These are phyloP conservation scores for Hypomecis punctinalis DNA, from an alignment of 2,888 invertebrate species.

Conservation along the genomic window DNA sequence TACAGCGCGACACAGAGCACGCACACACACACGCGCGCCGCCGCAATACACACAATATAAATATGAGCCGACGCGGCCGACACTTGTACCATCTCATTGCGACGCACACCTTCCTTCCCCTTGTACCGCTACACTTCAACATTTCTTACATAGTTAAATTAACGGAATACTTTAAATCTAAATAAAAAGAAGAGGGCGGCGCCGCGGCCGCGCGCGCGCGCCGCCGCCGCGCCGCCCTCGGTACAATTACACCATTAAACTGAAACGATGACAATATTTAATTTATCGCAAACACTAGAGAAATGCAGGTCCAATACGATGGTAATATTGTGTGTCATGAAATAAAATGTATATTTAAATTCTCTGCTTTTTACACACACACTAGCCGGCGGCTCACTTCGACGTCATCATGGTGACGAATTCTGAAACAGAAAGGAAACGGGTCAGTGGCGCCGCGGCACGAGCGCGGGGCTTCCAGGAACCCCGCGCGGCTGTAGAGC, in stretches of 20 bases:
- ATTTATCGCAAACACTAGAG: conserved; percentile 86
- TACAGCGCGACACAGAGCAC: conserved; percentile 48
- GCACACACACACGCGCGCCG: conserved; percentile 54
- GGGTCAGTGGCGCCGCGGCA: conserved; percentile 46
- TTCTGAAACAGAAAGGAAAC: conserved; percentile 87
- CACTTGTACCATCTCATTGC: conserved; percentile 74
- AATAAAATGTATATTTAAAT: conserved; percentile 87
- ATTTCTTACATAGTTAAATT: conserved; percentile 82
- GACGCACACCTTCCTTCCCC: conserved; percentile 76
- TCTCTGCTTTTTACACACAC: conserved; percentile 86
- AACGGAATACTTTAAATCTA: conserved; percentile 85
- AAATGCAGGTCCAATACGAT: conserved; percentile 86
- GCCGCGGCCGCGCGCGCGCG: conserved; percentile 45
- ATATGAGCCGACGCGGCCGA: conserved; percentile 69
- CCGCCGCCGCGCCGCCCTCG: conserved; percentile 51
- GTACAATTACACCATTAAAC: conserved; percentile 73
- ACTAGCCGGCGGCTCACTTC: conserved; percentile 94
- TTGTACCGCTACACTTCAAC: conserved; percentile 79
- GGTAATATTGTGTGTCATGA: conserved; percentile 86
- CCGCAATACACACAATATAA: conserved; percentile 68
- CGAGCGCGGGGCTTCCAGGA: conserved; percentile 44
- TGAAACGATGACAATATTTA: conserved; percentile 83
- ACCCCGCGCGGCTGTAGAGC: conserved; percentile 61
- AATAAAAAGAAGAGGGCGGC: conserved; percentile 69
- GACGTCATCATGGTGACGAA: conserved; percentile 99